Evolutionary conservation across 2,113 vertebrate genomes (phyloP), one percentile per base, ranked within the genome.

Genomic region (Silurus asotus): DNA sequence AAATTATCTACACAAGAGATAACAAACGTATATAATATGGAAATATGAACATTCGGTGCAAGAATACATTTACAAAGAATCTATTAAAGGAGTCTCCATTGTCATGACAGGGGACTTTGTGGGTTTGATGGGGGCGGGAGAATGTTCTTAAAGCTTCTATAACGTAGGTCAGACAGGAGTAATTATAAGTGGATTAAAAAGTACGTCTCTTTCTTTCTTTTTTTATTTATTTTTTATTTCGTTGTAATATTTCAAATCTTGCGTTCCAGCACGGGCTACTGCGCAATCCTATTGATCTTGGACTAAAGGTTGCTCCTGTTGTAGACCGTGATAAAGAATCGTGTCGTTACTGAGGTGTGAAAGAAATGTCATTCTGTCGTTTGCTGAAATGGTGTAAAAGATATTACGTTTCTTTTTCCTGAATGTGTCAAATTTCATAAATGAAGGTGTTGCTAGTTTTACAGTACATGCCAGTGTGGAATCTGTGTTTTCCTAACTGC

Each of bases 401-500:
- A 13, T 53, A 53, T 45, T 59, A 37, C 5, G 14, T 37, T 61
- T 37, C 37, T 37, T 69, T 70, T 6, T 61, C 51, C 64, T 17
- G 62, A 55, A 76, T 53, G 62, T 53, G 37, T 51, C 15, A 51
- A 37, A 75, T 28, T 65, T 82, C 23, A 25, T 19, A 77, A 77
- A 78, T 56, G 19, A 69, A 67, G 51, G 51, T 75, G 82, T 79
- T 85, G 64, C 77, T 82, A 67, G 81, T 25, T 84, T 67, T 84
- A 75, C 48, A 55, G 25, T 17, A 49, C 51, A 83, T 87, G 69
- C 75, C 82, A 87, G 82, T 87, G 86, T 90, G 87, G 88, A 85
- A 87, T 91, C 88, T 86, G 56, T 88, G 20, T 64, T 69, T 78
- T 72, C 75, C 48, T 80, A 56, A 67, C 58, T 23, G 49, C 69